Percentiles rank a stretch among this genome's conserved stretches.
Conservation (phyloP, 1,140 invertebrate species). For the Drosophila grimshawi region DNA sequence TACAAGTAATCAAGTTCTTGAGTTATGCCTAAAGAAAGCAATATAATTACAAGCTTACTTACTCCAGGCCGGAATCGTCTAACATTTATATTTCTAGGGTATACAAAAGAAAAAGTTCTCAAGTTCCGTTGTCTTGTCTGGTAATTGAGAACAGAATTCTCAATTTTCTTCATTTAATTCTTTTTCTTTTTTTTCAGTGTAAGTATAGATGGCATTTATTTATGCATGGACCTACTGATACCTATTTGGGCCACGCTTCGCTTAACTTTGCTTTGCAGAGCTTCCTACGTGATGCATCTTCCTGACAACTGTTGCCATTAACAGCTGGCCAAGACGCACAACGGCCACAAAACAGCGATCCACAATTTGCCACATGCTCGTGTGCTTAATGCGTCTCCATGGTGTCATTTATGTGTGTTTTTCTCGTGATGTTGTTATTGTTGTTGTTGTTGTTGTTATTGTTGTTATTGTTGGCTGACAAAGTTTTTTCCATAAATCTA, state of each 20-base stretch:
- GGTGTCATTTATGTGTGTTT: constrained; percentile 69
- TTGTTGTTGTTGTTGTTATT: constrained; percentile 21
- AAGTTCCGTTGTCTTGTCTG: too few species aligned
- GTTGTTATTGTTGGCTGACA: constrained; percentile 46
- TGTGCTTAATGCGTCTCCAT: constrained; percentile 75
- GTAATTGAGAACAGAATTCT: too few species aligned
- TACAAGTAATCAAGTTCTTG: too few species aligned
- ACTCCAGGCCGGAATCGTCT: too few species aligned
- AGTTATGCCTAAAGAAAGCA: too few species aligned
- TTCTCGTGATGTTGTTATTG: constrained; percentile 15
- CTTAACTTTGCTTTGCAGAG: constrained; percentile 3
- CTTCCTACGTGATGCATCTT: constrained; percentile 38
- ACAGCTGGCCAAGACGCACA: constrained; percentile 53
- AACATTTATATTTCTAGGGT: too few species aligned
- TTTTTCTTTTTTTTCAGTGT: not conserved
- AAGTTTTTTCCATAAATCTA: constrained; percentile 65
- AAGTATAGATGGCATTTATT: constrained; percentile 2
- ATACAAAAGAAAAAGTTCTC: too few species aligned
- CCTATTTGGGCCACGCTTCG: constrained; percentile 22
- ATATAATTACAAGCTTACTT: too few species aligned
- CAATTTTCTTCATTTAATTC: too few species aligned
- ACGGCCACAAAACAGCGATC: constrained; percentile 33
- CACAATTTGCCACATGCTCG: constrained; percentile 59
- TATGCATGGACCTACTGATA: constrained; percentile 41
- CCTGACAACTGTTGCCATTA: constrained; percentile 80